A percentile compares a stretch with the other conserved stretches of the same genome.
Conservation (phyloP, 2,797 vertebrate species). For the Liparis tanakae region DNA sequence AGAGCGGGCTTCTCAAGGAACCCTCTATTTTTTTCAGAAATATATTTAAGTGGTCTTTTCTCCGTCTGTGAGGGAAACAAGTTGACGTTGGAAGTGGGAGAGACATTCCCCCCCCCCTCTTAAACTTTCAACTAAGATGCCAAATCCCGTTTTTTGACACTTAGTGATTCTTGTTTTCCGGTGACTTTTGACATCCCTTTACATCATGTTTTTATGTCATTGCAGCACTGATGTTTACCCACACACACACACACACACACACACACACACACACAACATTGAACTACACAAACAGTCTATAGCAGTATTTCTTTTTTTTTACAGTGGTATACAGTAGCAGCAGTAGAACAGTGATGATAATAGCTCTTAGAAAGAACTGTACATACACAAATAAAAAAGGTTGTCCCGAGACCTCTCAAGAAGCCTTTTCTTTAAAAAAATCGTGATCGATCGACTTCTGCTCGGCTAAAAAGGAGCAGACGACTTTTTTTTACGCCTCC, state of each 20-base stretch:
- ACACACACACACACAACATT: conserved; percentile 33
- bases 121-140: conserved; percentile 90
- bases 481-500: conserved; percentile 4
- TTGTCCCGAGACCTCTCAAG: conserved; percentile 66
- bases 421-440: conserved; percentile 54
- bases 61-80: conserved; percentile 86
- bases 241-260: conserved; percentile 32
- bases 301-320: conserved; percentile 51
- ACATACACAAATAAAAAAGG: conserved; percentile 51
- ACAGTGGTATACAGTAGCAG: conserved; percentile 62
- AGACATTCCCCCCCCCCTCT: conserved; percentile 78
- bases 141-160: conserved; percentile 89
- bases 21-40: conserved; percentile 82
- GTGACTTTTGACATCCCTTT: conserved; percentile 82
- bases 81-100: conserved; percentile 87
- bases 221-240: conserved; percentile 60
- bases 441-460: conserved; percentile 34
- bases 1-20: conserved; percentile 86
- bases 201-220: conserved; percentile 65
- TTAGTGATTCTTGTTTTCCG: conserved; percentile 89
- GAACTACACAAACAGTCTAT: conserved; percentile 34
- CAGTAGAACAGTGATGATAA: conserved; percentile 62
- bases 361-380: conserved; percentile 66
- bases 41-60: conserved; percentile 93
- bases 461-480: neutral